Evolutionary conservation across 2,797 vertebrate genomes (phyloP).

Genomic region (Hyperoplus lanceolatus): DNA sequence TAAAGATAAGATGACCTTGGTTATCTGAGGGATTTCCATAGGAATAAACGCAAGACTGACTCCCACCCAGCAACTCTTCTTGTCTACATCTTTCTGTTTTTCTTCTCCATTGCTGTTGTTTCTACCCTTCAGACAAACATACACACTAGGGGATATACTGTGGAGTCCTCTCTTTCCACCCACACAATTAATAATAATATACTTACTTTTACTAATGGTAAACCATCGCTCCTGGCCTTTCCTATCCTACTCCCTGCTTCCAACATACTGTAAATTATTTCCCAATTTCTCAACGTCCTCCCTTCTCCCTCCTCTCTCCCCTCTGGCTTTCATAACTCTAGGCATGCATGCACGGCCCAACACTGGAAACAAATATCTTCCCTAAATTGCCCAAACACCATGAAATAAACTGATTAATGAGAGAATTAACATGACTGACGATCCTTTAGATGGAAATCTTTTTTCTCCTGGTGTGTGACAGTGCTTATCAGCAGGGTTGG

Average conservation of each 20-base stretch:
- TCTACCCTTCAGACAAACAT: conserved; percentile 30
- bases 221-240: conserved; percentile 25
- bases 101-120: conserved; percentile 2
- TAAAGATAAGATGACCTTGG: conserved; percentile 49
- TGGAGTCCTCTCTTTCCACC: background rate
- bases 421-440: conserved; percentile 68
- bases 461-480: conserved; percentile 56
- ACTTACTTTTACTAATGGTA: conserved; percentile 48
- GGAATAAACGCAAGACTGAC: conserved; percentile 28
- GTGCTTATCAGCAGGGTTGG: conserved; percentile 64
- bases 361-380: conserved; percentile 62
- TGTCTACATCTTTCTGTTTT: background rate
- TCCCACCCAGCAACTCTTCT: conserved; percentile 4
- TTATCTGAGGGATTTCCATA: conserved; percentile 30
- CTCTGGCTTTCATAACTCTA: conserved; percentile 51
- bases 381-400: conserved; percentile 48
- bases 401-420: conserved; percentile 67
- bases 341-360: conserved; percentile 26
- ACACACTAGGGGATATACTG: conserved; percentile 9
- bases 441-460: conserved; percentile 45
- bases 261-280: conserved; percentile 53
- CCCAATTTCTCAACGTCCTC: conserved; percentile 45
- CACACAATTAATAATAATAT: conserved; percentile 21
- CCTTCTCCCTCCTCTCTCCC: conserved; percentile 36
- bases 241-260: conserved; percentile 29